phyloP scores from a whole-genome alignment of 2,888 invertebrate genomes.

The Trachelus tabidus region DNA sequence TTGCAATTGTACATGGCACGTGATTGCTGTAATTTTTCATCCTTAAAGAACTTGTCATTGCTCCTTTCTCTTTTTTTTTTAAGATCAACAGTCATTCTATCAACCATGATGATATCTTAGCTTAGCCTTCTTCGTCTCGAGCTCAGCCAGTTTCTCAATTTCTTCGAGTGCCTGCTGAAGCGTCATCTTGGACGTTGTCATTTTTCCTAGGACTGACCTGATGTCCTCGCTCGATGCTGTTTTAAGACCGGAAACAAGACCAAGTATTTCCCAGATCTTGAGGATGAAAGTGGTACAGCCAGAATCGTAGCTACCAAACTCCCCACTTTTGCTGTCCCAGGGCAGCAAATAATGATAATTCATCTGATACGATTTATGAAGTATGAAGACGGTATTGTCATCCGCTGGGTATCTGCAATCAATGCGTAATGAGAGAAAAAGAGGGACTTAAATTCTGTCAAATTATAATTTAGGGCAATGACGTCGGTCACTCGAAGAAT shows the following conservation, averaged over 20 bases:
- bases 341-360: slow-evolving; percentile 84
- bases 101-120: slow-evolving; percentile 38
- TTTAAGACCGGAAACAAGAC: slow-evolving; percentile 73
- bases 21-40: background rate
- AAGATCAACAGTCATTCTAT: background rate
- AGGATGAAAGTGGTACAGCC: slow-evolving; percentile 77
- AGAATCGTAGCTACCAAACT: slow-evolving; percentile 79
- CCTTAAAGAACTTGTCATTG: no score
- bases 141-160: slow-evolving; percentile 39
- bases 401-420: slow-evolving; percentile 74
- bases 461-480: background rate
- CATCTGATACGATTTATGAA: slow-evolving; percentile 82
- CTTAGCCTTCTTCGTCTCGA: slow-evolving; percentile 36
- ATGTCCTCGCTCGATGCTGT: slow-evolving; percentile 75
- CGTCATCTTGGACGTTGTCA: slow-evolving; percentile 58
- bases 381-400: slow-evolving; percentile 80
- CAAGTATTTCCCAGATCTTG: slow-evolving; percentile 77
- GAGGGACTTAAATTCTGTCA: background rate
- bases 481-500: background rate
- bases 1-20: background rate
- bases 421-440: slow-evolving; percentile 11
- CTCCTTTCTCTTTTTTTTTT: background rate
- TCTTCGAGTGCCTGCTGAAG: slow-evolving; percentile 49
- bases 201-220: slow-evolving; percentile 72
- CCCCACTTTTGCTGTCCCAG: slow-evolving; percentile 85